A percentile compares a stretch with the other conserved stretches of the same genome.
These are phyloP conservation scores for Odontophorus gujanensis DNA, from an alignment of 2,113 vertebrate genomes.

Conservation along the genomic window DNA sequence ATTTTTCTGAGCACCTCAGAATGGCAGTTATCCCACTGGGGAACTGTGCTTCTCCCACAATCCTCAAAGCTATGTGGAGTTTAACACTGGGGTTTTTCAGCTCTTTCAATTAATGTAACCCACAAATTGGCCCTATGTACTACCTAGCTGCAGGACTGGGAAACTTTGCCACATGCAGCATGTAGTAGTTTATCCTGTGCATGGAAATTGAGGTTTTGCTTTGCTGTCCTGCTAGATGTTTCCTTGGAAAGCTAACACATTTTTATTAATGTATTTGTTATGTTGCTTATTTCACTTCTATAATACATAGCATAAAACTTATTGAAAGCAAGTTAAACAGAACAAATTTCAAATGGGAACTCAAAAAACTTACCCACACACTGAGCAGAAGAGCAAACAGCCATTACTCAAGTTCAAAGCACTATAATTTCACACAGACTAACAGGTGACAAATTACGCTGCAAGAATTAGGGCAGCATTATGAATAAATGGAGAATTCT, in stretches of 20 bases:
- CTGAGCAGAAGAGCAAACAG: background rate
- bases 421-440: background rate
- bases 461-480: constrained; percentile 2
- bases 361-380: background rate
- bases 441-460: background rate
- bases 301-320: background rate
- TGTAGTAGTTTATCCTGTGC: background rate
- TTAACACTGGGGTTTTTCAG: background rate
- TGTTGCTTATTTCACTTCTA: background rate
- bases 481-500: constrained; percentile 15
- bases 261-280: background rate
- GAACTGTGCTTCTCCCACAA: background rate
- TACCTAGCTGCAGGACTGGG: background rate
- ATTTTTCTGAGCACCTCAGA: background rate
- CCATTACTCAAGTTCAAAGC: background rate
- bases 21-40: background rate
- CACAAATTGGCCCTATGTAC: background rate
- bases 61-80: background rate
- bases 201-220: background rate
- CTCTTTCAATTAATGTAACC: background rate
- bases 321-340: background rate
- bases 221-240: background rate
- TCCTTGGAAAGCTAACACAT: background rate
- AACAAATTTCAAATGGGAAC: background rate
- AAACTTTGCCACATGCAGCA: background rate